Evolutionary conservation across 2,888 invertebrate genomes (phyloP).

Genomic region (Scaptomyza polygonia): DNA sequence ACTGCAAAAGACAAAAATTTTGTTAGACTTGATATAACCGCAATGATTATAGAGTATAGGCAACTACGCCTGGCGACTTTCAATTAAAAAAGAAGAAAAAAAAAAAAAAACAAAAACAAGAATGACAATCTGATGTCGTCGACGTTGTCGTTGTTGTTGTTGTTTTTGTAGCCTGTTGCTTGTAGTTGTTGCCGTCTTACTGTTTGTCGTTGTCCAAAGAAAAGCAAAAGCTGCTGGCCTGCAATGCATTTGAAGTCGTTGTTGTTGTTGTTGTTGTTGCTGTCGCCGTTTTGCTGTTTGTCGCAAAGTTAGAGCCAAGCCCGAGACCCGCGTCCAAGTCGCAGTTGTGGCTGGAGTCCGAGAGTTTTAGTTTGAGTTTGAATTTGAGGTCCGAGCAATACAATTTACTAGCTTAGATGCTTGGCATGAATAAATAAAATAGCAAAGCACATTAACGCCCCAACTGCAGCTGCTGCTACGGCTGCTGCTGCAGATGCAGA

Average conservation of each 20-base stretch:
- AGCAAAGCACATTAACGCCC: conserved; percentile 80
- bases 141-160: conserved; percentile 44
- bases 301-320: conserved; percentile 41
- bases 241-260: conserved; percentile 64
- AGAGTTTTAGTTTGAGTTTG: conserved; percentile 26
- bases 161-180: too few species aligned
- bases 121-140: conserved; percentile 79
- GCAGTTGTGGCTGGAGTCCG: conserved; percentile 44
- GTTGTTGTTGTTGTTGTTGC: conserved; percentile 25
- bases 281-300: conserved; percentile 27
- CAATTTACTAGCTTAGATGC: conserved; percentile 79
- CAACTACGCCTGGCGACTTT: conserved; percentile 77
- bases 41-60: conserved; percentile 52
- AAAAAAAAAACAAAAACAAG: too few species aligned
- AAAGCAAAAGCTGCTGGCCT: conserved; percentile 77
- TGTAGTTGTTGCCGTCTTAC: conserved; percentile 39
- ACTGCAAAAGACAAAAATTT: not conserved
- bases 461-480: conserved; percentile 71
- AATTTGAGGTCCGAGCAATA: conserved; percentile 72
- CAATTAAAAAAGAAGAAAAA: conserved; percentile 79
- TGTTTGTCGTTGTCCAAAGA: conserved; percentile 68
- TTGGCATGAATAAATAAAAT: conserved; percentile 80
- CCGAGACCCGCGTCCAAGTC: conserved; percentile 33
- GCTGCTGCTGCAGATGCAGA: conserved; percentile 26
- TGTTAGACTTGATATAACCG: not conserved